Evolutionary conservation across 2,797 vertebrate species (phyloP).

Genomic region (Syngnathus rostellatus): DNA sequence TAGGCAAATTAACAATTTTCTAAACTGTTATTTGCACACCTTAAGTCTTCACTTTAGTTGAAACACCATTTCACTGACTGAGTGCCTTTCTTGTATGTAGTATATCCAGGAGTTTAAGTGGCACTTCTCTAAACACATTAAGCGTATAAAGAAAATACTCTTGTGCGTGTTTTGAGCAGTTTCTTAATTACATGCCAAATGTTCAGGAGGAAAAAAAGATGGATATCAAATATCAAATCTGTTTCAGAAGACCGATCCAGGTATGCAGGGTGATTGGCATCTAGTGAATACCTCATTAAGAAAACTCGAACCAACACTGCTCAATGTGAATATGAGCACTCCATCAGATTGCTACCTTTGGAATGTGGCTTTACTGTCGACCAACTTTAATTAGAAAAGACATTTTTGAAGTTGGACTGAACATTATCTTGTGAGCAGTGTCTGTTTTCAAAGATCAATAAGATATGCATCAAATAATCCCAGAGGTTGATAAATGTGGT

Average conservation of each 20-base stretch:
- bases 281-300: conserved; percentile 42
- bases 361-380: conserved; percentile 51
- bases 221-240: conserved; percentile 27
- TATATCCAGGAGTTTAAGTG: neutral
- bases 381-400: conserved; percentile 58
- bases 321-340: conserved; percentile 44
- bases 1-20: neutral
- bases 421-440: conserved; percentile 49
- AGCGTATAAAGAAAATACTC: neutral
- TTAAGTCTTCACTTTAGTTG: neutral
- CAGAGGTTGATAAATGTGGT: conserved; percentile 37
- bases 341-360: conserved; percentile 54
- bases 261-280: conserved; percentile 44
- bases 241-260: conserved; percentile 9
- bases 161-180: neutral
- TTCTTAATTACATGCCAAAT: neutral
- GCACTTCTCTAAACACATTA: neutral
- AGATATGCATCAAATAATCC: conserved; percentile 49
- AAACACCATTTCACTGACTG: neutral
- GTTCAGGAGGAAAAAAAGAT: conserved; percentile 7
- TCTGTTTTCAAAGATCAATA: conserved; percentile 41
- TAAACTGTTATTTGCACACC: neutral
- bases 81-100: neutral
- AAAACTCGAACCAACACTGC: conserved; percentile 39
- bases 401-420: conserved; percentile 54